Evolutionary conservation across 1,140 invertebrate species (phyloP).

Genomic region (Hypothenemus hampei): DNA sequence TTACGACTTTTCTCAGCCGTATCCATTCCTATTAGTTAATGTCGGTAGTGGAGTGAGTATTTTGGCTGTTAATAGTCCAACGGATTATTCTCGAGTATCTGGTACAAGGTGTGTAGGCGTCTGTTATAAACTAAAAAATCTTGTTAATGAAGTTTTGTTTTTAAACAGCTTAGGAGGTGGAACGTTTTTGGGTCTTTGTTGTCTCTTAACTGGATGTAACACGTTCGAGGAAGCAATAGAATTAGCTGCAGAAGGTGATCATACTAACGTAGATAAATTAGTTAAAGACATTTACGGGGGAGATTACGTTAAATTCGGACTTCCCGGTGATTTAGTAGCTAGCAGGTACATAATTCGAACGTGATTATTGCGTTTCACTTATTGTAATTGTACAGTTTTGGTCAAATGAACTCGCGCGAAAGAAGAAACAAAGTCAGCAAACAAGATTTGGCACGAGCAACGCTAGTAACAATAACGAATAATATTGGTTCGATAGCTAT

Average conservation of each 20-base stretch:
- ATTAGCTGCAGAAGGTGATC: slow-evolving; percentile 88
- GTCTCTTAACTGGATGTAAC: slow-evolving; percentile 90
- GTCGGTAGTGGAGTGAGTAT: slow-evolving; percentile 97
- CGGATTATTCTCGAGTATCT: slow-evolving; percentile 88
- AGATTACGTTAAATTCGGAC: slow-evolving; percentile 86
- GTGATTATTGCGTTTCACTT: background rate
- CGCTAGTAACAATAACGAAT: slow-evolving; percentile 96
- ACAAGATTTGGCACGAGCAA: slow-evolving; percentile 91
- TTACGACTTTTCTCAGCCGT: slow-evolving; percentile 88
- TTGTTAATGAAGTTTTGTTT: slow-evolving; percentile 4
- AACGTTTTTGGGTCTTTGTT: slow-evolving; percentile 94
- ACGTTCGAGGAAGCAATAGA: slow-evolving; percentile 98
- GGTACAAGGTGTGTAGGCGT: slow-evolving; percentile 75
- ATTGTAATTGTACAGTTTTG: slow-evolving; percentile 69
- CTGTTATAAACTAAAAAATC: background rate
- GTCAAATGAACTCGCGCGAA: slow-evolving; percentile 91
- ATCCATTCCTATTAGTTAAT: slow-evolving; percentile 96
- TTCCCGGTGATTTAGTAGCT: slow-evolving; percentile 91
- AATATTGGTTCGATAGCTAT: slow-evolving; percentile 98
- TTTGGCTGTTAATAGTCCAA: slow-evolving; percentile 85
- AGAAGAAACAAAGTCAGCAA: slow-evolving; percentile 71
- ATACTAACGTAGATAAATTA: slow-evolving; percentile 91
- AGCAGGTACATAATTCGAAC: too few species aligned
- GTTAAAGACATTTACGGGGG: slow-evolving; percentile 97
- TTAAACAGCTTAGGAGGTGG: slow-evolving; percentile 87